These are phyloP conservation scores for Hipposideros armiger DNA, from an alignment of 2,113 vertebrate species.

Conservation along the genomic window DNA sequence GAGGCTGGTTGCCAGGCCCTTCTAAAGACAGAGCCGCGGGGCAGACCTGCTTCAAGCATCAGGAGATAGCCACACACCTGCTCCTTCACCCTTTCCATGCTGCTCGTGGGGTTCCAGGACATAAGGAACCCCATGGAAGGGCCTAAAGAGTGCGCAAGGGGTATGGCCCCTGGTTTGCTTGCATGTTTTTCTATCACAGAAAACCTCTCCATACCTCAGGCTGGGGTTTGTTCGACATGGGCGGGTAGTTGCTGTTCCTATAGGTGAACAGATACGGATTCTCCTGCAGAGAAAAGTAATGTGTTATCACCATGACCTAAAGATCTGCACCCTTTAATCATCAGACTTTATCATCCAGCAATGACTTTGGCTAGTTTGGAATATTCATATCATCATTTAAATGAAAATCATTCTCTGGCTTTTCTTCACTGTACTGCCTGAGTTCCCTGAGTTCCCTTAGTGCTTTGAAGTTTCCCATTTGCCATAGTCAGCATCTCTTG, in stretches of 20 bases:
- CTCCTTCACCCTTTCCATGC: not conserved
- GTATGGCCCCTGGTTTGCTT: not conserved
- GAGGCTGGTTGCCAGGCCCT: not conserved
- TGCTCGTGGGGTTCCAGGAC: not conserved
- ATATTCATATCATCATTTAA: not conserved
- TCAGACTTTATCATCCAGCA: not conserved
- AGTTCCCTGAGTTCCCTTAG: not conserved
- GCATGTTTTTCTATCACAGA: not conserved
- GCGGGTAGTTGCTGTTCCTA: conserved; percentile 85
- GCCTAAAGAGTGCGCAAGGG: not conserved
- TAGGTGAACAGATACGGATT: conserved; percentile 87
- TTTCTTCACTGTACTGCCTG: not conserved
- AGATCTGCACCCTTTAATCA: not conserved
- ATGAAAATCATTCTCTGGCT: not conserved
- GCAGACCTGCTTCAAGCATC: not conserved
- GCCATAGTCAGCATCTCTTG: not conserved
- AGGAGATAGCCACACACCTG: too few relatives aligned
- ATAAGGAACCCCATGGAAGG: not conserved
- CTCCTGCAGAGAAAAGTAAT: conserved; percentile 83
- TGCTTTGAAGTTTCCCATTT: not conserved
- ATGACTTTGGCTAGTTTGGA: not conserved
- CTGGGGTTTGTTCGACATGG: not conserved
- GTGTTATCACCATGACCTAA: not conserved
- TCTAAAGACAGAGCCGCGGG: rapidly evolving
- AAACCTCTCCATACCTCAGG: conserved; percentile 81